phyloP scores from a whole-genome alignment of 1,140 invertebrate species.

The Zaprionus gabonicus region DNA sequence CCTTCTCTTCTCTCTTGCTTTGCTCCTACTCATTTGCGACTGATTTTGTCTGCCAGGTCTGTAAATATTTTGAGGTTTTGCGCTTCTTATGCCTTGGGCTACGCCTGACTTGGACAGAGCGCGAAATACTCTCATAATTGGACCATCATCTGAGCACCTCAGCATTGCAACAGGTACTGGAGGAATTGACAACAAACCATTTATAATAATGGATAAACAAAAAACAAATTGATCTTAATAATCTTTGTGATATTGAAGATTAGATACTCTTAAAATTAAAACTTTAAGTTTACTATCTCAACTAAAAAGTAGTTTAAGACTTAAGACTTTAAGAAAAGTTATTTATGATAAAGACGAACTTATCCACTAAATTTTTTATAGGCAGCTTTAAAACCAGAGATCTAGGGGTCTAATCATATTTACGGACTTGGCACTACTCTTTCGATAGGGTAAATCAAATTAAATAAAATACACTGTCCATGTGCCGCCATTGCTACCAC shows the following conservation, averaged over 20 bases:
- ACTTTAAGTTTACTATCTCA: neutral
- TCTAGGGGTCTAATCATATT: no score
- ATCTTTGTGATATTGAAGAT: neutral
- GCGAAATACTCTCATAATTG: constrained; percentile 51
- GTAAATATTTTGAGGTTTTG: constrained; percentile 83
- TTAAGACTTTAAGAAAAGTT: no score
- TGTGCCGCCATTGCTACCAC: constrained; percentile 27
- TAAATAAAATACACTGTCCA: constrained; percentile 60
- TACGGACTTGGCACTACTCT: neutral
- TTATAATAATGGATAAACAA: constrained; percentile 52
- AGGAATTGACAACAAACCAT: constrained; percentile 33
- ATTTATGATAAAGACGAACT: no score
- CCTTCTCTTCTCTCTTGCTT: neutral
- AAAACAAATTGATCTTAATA: neutral
- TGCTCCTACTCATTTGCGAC: constrained; percentile 17
- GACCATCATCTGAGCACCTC: constrained; percentile 42
- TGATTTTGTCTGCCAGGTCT: constrained; percentile 2
- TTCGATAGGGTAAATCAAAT: constrained; percentile 43
- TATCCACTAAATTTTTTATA: no score
- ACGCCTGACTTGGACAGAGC: constrained; percentile 48
- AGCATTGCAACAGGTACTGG: constrained; percentile 53
- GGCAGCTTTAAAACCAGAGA: no score
- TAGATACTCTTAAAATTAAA: constrained; percentile 16
- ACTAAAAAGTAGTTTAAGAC: no score
- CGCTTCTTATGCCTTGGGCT: constrained; percentile 69